Base-by-base conservation (phyloP, 2,113 vertebrate species). In the Climacteris rufus region DNA sequence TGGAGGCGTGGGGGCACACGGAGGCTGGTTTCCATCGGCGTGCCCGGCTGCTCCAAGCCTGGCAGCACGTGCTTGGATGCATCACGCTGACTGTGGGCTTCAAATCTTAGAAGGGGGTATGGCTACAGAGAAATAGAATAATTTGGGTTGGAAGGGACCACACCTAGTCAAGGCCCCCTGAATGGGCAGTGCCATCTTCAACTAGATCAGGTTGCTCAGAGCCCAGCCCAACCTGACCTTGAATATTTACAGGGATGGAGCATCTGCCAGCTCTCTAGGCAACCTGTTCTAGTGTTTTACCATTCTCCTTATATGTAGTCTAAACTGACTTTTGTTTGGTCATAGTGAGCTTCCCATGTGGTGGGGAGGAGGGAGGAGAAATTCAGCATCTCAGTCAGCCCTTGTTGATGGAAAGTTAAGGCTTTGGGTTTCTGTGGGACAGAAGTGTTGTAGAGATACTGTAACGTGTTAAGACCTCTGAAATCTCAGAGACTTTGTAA, bases 31-130 rank as follows among this genome's bases (percentile, higher is more conserved):
- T 37, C 30, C 44, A 7, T 50, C 1, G 2, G 24, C 0, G 1
- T 33, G 15, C 16, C 50, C 3, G 2, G 0, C 40, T 18, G 27
- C 27, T 63, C 65, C 49, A 6, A 33, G 49, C 7, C 24, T 3
- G 10, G 25, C 10, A 8, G 33, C 0, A 0, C 25, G 1, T 2
- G 17, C 31, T 37, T 45, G 64, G 50, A 12, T 59, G 16, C 27
- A 2, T 42, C 30, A 27, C 42, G 21, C 20, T n/a, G 22, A 13
- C 30, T 10, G 28, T 19, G 11, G 18, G 33, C 8, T 1, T 63
- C 22, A 1, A 0, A 15, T 27, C 31, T n/a, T 9, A 35, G 31
- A 45, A 31, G 33, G 35, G 39, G 30, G 24, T 25, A 1, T 16
- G 19, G 35, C 27, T 42, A 0, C 17, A 16, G 25, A 63, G 33